A percentile compares a stretch with the other conserved stretches of the same genome.
Evolutionary conservation across 1,140 invertebrate species (phyloP).

Genomic region (Pseudomyrmex dendroicus): DNA sequence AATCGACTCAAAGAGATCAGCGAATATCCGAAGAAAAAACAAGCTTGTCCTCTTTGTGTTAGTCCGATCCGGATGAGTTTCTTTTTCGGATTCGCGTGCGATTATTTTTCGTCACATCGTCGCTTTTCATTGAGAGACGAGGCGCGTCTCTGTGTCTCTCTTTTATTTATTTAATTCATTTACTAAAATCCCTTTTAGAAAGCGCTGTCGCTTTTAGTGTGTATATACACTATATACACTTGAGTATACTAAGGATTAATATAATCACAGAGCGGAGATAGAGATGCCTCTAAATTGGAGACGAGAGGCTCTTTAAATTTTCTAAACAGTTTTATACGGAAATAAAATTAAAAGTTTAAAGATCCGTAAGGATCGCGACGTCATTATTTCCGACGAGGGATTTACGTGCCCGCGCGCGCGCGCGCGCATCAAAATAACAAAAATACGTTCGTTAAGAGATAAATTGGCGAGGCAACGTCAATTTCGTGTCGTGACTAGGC

Average conservation of each 20-base stretch:
- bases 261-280: background rate
- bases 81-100: background rate
- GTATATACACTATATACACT: background rate
- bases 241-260: background rate
- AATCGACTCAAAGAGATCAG: background rate
- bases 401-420: no score
- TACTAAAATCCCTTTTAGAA: background rate
- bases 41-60: background rate
- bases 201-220: conserved; percentile 19
- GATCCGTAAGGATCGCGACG: background rate
- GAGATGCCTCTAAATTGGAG: conserved; percentile 5
- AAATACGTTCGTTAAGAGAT: conserved; percentile 21
- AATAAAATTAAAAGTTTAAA: conserved; percentile 33
- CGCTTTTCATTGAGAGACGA: background rate
- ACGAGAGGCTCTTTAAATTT: conserved; percentile 13
- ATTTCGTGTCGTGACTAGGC: conserved; percentile 34
- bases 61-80: background rate
- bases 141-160: background rate
- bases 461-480: conserved; percentile 20
- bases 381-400: conserved; percentile 11
- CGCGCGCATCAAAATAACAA: conserved; percentile 17
- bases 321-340: background rate
- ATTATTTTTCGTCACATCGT: background rate
- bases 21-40: background rate
- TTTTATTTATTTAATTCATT: background rate